These are phyloP conservation scores for Picathartes gymnocephalus DNA, from an alignment of 2,113 vertebrate species.

Conservation along the genomic window DNA sequence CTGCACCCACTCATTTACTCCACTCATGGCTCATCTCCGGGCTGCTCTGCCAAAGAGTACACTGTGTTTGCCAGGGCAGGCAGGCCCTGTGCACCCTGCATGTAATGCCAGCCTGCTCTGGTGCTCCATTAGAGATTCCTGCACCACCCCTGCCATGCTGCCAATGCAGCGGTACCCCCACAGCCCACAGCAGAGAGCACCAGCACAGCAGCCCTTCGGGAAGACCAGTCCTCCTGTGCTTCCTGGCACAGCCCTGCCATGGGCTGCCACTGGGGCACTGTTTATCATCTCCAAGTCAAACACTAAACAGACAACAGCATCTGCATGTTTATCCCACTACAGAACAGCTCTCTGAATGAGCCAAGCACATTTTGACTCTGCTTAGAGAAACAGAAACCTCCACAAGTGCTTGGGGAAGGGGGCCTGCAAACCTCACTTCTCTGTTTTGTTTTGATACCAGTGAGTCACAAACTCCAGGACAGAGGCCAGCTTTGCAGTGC, in stretches of 20 bases:
- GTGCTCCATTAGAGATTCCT: neutral
- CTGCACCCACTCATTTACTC: neutral
- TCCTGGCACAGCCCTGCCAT: conserved; percentile 11
- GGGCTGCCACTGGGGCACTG: conserved; percentile 20
- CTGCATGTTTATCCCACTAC: conserved; percentile 48
- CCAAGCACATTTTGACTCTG: conserved; percentile 40
- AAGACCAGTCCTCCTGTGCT: neutral
- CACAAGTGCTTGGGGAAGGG: neutral
- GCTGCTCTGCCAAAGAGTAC: conserved; percentile 11
- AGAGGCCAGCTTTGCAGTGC: conserved; percentile 11
- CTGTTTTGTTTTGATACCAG: conserved; percentile 41
- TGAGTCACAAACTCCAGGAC: conserved; percentile 49
- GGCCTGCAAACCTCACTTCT: neutral
- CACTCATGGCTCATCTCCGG: neutral
- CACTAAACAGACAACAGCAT: conserved; percentile 43
- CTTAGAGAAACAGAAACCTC: conserved; percentile 41
- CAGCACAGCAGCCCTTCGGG: rapidly evolving
- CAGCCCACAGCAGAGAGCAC: neutral
- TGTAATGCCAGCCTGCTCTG: neutral
- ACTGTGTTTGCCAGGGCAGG: neutral
- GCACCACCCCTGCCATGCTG: neutral
- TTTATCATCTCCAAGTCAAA: conserved; percentile 26
- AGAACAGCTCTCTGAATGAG: neutral
- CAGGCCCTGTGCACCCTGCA: neutral
- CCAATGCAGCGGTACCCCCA: neutral